Percentiles rank a stretch among this genome's conserved stretches.
Conservation (phyloP, 2,797 vertebrate genomes). For the Lophotriccus pileatus region DNA sequence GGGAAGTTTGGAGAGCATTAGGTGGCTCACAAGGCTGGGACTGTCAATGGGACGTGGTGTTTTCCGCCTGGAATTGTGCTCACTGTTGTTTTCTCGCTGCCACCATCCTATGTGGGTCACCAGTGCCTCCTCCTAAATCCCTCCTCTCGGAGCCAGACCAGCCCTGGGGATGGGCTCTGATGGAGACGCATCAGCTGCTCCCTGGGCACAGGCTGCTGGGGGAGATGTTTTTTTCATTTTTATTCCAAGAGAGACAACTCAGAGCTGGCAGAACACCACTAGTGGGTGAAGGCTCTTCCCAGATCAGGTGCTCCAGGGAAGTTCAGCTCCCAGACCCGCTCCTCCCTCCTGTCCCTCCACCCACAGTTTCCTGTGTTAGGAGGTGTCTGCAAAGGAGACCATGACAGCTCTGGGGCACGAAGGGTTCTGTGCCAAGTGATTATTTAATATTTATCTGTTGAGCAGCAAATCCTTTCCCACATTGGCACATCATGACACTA, state of each 20-base stretch:
- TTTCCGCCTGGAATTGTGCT: background rate
- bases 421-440: background rate
- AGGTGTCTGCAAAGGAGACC: background rate
- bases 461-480: slow-evolving; percentile 4
- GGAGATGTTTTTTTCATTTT: background rate
- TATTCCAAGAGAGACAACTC: background rate
- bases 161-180: background rate
- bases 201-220: background rate
- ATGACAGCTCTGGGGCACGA: background rate
- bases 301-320: background rate
- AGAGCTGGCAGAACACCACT: background rate
- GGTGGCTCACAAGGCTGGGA: background rate
- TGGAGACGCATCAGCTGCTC: fast-evolving
- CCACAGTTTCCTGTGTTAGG: background rate
- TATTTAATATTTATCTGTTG: background rate
- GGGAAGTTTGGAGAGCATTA: slow-evolving; percentile 59
- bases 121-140: background rate
- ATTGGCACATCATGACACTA: background rate
- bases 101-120: background rate
- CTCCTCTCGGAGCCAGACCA: background rate
- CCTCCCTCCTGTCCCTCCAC: background rate
- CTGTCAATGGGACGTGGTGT: background rate
- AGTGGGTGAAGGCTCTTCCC: background rate
- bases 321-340: background rate
- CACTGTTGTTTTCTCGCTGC: background rate